phyloP scores from a whole-genome alignment of 2,797 vertebrate species.

The Trachurus trachurus region DNA sequence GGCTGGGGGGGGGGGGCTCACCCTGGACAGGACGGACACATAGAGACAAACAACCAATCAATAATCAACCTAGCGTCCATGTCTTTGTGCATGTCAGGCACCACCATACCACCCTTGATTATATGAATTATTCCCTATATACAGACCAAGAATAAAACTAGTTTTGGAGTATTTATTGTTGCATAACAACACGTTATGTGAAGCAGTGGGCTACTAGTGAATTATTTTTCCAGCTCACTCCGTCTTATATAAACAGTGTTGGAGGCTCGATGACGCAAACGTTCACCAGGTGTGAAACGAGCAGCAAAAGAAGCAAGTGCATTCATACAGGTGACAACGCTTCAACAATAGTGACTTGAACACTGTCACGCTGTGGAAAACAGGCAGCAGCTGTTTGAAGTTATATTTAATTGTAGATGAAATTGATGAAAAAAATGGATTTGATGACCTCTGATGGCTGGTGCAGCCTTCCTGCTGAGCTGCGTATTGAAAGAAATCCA shows the following conservation, averaged over 20 bases:
- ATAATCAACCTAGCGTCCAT: no score
- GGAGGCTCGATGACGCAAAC: neutral
- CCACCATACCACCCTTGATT: neutral
- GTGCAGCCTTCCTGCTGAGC: neutral
- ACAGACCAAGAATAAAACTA: neutral
- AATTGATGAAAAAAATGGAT: neutral
- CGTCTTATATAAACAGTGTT: neutral
- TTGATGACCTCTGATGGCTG: neutral
- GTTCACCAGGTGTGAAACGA: neutral
- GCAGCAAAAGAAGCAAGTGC: neutral
- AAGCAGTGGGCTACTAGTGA: neutral
- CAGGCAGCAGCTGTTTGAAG: no score
- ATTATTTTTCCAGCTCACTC: neutral
- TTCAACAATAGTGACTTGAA: no score
- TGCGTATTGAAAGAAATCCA: conserved; percentile 14
- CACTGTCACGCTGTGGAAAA: no score
- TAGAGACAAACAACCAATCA: no score
- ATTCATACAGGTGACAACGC: neutral
- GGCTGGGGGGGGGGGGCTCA: no score
- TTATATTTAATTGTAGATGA: no score
- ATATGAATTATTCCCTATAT: neutral
- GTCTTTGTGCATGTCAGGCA: no score
- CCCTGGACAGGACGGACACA: no score
- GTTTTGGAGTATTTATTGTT: neutral
- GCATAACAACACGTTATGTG: neutral